These are phyloP conservation scores for Zygaena filipendulae DNA, from an alignment of 2,888 invertebrate genomes.

Conservation along the genomic window DNA sequence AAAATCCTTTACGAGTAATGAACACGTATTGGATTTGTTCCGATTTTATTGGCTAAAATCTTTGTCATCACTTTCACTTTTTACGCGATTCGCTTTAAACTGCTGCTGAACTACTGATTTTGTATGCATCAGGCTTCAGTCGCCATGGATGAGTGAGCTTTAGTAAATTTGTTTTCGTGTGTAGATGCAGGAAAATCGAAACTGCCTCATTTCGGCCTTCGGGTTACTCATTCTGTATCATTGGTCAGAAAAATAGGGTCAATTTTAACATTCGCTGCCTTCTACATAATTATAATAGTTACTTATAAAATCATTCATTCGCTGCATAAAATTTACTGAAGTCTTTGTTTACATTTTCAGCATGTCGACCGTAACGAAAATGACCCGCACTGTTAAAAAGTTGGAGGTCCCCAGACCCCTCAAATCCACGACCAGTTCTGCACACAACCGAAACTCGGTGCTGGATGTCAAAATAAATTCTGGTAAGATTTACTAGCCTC, in stretches of 20 bases:
- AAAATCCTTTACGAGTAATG: slow-evolving; percentile 62
- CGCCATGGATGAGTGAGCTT: slow-evolving; percentile 67
- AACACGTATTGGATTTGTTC: slow-evolving; percentile 67
- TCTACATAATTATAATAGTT: too few relatives aligned
- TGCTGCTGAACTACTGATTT: too few relatives aligned
- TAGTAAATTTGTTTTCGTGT: slow-evolving; percentile 13
- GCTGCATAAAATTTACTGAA: too few relatives aligned
- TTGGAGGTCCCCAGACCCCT: slow-evolving; percentile 80
- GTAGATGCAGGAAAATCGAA: slow-evolving; percentile 17
- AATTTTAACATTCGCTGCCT: too few relatives aligned
- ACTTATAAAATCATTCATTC: too few relatives aligned
- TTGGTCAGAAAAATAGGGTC: too few relatives aligned
- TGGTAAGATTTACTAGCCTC: slow-evolving; percentile 29
- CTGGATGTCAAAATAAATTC: slow-evolving; percentile 65
- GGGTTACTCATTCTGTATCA: too few relatives aligned
- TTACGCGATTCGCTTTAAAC: slow-evolving; percentile 51
- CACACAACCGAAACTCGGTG: slow-evolving; percentile 61
- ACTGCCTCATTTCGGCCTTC: too few relatives aligned
- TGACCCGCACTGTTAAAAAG: slow-evolving; percentile 77
- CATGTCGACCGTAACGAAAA: slow-evolving; percentile 71
- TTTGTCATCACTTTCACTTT: slow-evolving; percentile 69
- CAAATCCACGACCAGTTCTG: slow-evolving; percentile 70
- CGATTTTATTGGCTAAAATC: slow-evolving; percentile 64
- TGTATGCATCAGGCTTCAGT: too few relatives aligned
- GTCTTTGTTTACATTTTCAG: too few relatives aligned